Base-by-base conservation (phyloP, 1,140 invertebrate genomes). In the Aphidius ervi region DNA sequence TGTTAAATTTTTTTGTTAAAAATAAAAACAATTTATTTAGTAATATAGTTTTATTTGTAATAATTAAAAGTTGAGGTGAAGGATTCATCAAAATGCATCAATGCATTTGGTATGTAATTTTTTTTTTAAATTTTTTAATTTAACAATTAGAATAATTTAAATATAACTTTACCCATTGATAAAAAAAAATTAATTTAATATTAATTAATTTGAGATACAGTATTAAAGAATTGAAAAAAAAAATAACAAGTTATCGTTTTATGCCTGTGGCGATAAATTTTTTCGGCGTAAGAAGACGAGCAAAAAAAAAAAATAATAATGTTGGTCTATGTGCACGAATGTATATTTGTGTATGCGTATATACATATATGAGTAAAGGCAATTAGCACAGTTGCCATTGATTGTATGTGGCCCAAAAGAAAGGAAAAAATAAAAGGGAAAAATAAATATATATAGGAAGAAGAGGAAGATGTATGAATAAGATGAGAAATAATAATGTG, bases 321-420 rank as follows among this genome's bases (percentile, higher is more conserved):
- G 46, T 46, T 49, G 62, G 58, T 56, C 59, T 62, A 63, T 46
- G 37, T 58, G 55, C 62, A 50, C 50, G 56, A 49, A 55, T 47
- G 56, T 47, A 16, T 16, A 16, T 16, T 16, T 16, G 16, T 16
- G 16, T 16, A 16, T 16, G 16, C 16, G 0, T 37, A 39, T 23
- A 50, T n/a, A 48, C 43, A 40, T 52, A 52, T 52, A 48, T 43
- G 9, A 20, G 23, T 31, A 31, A 31, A 31, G 23, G 23, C 23
- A 31, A 31, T 31, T 31, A 31, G 23, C 23, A 31, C 23, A 31
- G 23, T 31, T 31, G 23, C 23, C 23, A 31, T 31, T 31, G 23
- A 31, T 31, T 31, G 23, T 31, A 31, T 31, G 23, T 31, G 4
- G 23, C 23, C 4, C 23, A 31, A 4, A 31, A 31, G 23, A 31